Percentiles rank a stretch among this genome's conserved stretches.
These are phyloP conservation scores for Crenichthys baileyi DNA, from an alignment of 2,797 vertebrate genomes.

Conservation along the genomic window DNA sequence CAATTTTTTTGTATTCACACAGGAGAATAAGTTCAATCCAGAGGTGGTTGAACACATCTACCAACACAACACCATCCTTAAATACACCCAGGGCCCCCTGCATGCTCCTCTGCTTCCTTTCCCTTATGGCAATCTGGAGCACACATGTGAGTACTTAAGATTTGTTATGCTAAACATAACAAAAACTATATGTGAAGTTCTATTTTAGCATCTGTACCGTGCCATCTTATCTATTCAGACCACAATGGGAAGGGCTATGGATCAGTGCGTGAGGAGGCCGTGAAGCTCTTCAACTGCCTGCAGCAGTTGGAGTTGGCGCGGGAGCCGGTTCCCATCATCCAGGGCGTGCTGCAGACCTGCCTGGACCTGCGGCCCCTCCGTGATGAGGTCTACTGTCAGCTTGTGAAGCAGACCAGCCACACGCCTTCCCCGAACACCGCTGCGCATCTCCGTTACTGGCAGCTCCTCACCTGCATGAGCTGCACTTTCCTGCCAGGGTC, in stretches of 20 bases:
- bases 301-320: constrained; percentile 90
- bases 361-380: constrained; percentile 92
- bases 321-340: constrained; percentile 91
- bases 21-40: constrained; percentile 91
- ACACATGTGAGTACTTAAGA: constrained; percentile 84
- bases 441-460: constrained; percentile 93
- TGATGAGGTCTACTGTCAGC: constrained; percentile 97
- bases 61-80: constrained; percentile 91
- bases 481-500: constrained; percentile 93
- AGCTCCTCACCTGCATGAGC: constrained; percentile 97
- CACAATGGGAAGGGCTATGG: constrained; percentile 86
- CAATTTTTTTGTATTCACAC: constrained; percentile 18
- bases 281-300: constrained; percentile 93
- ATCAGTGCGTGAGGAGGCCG: constrained; percentile 91
- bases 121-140: constrained; percentile 87
- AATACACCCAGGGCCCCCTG: constrained; percentile 90
- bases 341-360: constrained; percentile 97
- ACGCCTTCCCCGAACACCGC: constrained; percentile 81
- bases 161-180: constrained; percentile 6
- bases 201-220: neutral
- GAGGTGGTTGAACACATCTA: constrained; percentile 95
- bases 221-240: constrained; percentile 46
- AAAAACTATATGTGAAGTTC: constrained; percentile 6
- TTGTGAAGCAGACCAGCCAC: constrained; percentile 95
- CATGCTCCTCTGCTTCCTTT: constrained; percentile 94